Evolutionary conservation across 2,797 vertebrate genomes (phyloP), one percentile per base, ranked within the genome.

Genomic region (Spondyliosoma cantharus): DNA sequence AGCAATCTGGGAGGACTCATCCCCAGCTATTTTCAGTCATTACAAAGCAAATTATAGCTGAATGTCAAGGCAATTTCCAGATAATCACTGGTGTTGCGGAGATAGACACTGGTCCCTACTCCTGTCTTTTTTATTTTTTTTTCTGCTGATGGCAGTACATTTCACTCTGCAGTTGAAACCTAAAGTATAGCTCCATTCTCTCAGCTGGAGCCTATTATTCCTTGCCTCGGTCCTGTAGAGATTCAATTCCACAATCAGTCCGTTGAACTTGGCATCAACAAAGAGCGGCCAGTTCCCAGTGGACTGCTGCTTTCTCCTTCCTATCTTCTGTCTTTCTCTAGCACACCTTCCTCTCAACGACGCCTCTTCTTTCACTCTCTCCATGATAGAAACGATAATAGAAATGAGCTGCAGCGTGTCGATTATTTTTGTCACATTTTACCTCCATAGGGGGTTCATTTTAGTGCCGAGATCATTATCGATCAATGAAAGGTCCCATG

Each of bases 1-100:
- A 63, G 86, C 86, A 86, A 86, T 89, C 87, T 87, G 65, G 83
- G 67, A 84, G 75, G 83, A 84, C 83, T 84, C 91, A 82, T 90
- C 71, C 77, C 78, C 76, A 48, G 81, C 85, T 89, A 89, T 91
- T 89, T 92, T 86, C 85, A 83, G 83, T 91, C 90, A 90, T 92
- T 90, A 92, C 87, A 87, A 80, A 81, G 85, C 81, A 92, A 93
- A 93, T 91, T 88, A 91, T 87, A 80, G 86, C 80, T 66, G 78
- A 88, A 89, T 90, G 89, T 89, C 86, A 73, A 88, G 76, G 88
- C 92, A 89, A 92, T 94, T 92, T 91, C 81, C 83, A 65, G 78
- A 89, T 89, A 93, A 92, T 83, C 87, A 89, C 86, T 84, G 76
- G 88, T 89, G 86, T 88, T 86, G 80, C 17, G 4, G 81, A 86